Base-by-base conservation (phyloP, 2,888 invertebrate species). In the Idaea aversata region DNA sequence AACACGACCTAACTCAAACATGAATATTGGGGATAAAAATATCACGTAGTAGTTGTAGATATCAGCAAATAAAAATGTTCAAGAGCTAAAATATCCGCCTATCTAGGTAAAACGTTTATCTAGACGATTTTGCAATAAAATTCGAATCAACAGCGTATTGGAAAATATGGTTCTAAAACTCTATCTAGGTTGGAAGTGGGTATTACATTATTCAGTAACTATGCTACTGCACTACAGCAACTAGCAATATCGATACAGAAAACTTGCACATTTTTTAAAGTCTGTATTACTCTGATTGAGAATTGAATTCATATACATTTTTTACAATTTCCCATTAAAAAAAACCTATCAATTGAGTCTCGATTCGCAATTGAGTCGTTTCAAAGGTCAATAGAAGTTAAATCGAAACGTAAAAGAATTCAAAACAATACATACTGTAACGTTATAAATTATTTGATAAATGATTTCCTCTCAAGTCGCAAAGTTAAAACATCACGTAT, bases 171-270 rank as follows among this genome's bases (percentile, higher is more conserved):
- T 74, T 69, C 47, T 47, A 47, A 7, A 47, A 13, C 47, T 47
- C 47, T 47, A 47, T 47, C 47, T 47, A 13, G 63, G 65, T 65
- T 62, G 62, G 59, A 65, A 65, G 72, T 78, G 74, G 76, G 75
- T 72, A 77, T 78, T 87, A 82, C 83, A 88, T 86, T 86, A 87
- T 87, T 86, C 80, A 84, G 78, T 78, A 81, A 77, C 74, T 72
- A 75, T 73, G 77, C 77, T 79, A 83, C 83, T 85, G 80, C 80
- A 82, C 67, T 68, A 69, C 80, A 77, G 79, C 79, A 84, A 82
- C 86, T 80, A 84, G 83, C 84, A 81, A 85, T 84, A 87, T 84
- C 77, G 82, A 85, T 13, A 47, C 4, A 47, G 13, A 13, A 47
- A 13, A 47, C 5, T 13, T 6, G 13, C 47, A 47, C 47, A 47